Percentiles rank a stretch among this genome's conserved stretches.
phyloP scores from a whole-genome alignment of 2,888 invertebrate species.

The Synergus japonicus region DNA sequence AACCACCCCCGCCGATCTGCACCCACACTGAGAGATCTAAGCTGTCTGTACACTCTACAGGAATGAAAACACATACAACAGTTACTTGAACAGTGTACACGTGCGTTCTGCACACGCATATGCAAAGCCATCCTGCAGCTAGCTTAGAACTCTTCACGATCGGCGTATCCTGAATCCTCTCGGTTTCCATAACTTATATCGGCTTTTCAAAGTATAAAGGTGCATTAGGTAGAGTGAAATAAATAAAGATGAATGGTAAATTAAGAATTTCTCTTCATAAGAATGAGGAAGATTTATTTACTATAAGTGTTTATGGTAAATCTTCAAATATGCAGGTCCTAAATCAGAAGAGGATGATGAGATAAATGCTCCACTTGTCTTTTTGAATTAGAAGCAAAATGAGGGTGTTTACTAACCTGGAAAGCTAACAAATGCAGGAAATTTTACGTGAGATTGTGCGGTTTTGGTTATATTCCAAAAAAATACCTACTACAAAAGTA shows the following conservation, averaged over 20 bases:
- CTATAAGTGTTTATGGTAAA: background rate
- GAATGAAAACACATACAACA: background rate
- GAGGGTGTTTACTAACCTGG: background rate
- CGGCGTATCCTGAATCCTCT: constrained; percentile 14
- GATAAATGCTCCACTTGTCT: background rate
- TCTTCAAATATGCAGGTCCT: background rate
- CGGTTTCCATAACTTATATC: constrained; percentile 22
- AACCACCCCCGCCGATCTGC: constrained; percentile 22
- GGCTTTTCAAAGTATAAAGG: constrained; percentile 10
- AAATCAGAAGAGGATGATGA: background rate
- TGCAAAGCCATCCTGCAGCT: constrained; percentile 25
- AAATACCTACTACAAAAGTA: background rate
- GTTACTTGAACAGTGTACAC: constrained; percentile 10
- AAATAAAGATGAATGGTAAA: constrained; percentile 1
- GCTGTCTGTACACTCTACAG: background rate
- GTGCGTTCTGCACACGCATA: background rate
- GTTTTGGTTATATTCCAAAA: constrained; percentile 11
- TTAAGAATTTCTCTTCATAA: background rate
- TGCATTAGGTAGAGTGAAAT: background rate
- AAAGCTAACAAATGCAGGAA: background rate
- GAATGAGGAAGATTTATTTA: background rate
- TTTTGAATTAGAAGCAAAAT: background rate
- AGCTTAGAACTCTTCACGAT: constrained; percentile 36
- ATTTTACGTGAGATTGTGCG: background rate
- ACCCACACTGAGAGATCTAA: background rate